Evolutionary conservation across 2,797 vertebrate species (phyloP), one percentile per base, ranked within the genome.

Genomic region (Gephyroberyx darwinii): DNA sequence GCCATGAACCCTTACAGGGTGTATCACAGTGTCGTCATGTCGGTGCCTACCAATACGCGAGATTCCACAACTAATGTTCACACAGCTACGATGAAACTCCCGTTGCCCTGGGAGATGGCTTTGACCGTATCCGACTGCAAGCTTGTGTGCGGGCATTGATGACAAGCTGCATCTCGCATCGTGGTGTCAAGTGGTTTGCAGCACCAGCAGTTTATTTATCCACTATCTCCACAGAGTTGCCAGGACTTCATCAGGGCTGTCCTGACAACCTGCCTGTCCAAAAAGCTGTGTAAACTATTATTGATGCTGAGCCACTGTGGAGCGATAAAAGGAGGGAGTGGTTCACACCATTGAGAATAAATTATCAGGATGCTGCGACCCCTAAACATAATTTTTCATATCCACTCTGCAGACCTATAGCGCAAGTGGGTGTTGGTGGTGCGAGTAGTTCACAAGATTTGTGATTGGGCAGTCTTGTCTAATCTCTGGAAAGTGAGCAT

Each of bases 11-110:
- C 26, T 74, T 69, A 64, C 72, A 68, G 58, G 48, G 19, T 68
- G 69, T 80, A 10, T 64, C 62, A 41, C 65, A 48, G 61, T 82
- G 80, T 88, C 41, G 62, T 45, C 61, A 81, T 66, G 45, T 77
- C 58, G 58, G 53, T 77, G 73, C 77, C 37, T 17, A 63, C 71
- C 63, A 60, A 6, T 77, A 57, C 14, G 78, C 41, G 74, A 90
- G 41, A 92, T 91, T 90, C 90, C 82, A 59, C 86, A 78, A 20
- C 77, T 80, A 69, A 72, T 83, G 84, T 89, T 90, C 30, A 45
- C 90, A 82, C 71, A 31, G 12, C 45, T 30, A 3, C 30, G 86
- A 56, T 69, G 65, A 86, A 91, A 91, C 65, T 89, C 59, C 66
- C 78, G 68, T 73, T 43, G 62, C 52, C 54, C 31, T 74, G 83